Evolutionary conservation across 2,888 invertebrate genomes (phyloP), one percentile per base, ranked within the genome.

Genomic region (Pammene fasciana): DNA sequence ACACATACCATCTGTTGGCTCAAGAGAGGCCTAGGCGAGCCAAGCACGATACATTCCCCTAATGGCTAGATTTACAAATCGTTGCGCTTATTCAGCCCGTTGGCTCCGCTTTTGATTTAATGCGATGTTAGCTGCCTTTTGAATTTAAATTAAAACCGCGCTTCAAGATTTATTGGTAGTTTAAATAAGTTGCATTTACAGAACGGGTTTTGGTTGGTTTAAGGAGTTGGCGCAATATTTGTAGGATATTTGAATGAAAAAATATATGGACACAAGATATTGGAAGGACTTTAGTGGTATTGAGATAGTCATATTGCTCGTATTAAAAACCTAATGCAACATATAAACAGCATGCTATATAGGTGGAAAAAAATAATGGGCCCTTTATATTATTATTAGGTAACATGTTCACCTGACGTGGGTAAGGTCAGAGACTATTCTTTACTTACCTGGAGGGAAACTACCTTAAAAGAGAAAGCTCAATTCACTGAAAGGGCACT

Each of bases 51-150:
- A 85, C 84, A 84, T 85, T 81, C 81, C 78, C 73, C 78, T 86
- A 86, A 86, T 84, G 84, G 82, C 80, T 74, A 83, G 83, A 87
- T 86, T 75, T 86, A 87, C 88, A 85, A 85, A 88, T 88, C 80
- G 85, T 77, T 73, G 73, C 77, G 82, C 76, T 85, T 77, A 77
- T 75, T 78, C 79, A 78, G 77, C 76, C 75, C 75, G 72, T 74
- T 75, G 75, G 73, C 76, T 75, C 75, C 75, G 74, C 67, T 72
- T 59, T 67, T 66, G 73, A 70, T 75, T 79, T 71, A 78, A 75
- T 72, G 74, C 77, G 64, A 75, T 73, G 71, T 72, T 70, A 65
- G 65, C 68, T 46, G 68, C 70, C 70, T 70, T 70, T 70, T 70
- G 70, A 70, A 70, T 70, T 70, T 70, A 70, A 70, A 70, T 70